Conservation (phyloP, 2,797 vertebrate genomes). For the Vireo griseus region DNA sequence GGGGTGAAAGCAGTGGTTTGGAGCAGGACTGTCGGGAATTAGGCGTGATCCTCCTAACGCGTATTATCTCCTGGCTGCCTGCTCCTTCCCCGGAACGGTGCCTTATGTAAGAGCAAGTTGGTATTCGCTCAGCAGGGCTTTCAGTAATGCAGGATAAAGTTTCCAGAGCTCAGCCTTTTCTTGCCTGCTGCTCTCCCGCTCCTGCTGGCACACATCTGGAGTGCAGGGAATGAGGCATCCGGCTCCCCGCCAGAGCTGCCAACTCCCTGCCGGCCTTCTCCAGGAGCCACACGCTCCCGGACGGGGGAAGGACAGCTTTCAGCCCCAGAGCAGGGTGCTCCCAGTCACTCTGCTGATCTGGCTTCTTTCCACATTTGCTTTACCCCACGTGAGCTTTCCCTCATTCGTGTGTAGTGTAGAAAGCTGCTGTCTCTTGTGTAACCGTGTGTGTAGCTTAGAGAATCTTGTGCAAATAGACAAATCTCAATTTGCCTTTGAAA, state of each 20-base stretch:
- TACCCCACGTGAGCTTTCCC: neutral
- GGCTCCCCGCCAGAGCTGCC: neutral
- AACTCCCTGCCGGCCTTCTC: neutral
- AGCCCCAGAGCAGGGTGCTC: neutral
- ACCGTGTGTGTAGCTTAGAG: neutral
- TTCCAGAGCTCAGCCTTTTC: neutral
- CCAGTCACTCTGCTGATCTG: neutral
- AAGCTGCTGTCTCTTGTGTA: neutral
- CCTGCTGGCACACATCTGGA: neutral
- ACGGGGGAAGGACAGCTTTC: neutral
- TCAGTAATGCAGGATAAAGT: neutral
- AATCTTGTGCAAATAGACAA: neutral
- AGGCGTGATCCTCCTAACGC: conserved; percentile 23
- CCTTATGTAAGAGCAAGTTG: conserved; percentile 31
- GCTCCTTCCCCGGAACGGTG: neutral
- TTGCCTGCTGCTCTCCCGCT: neutral
- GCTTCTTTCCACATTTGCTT: neutral
- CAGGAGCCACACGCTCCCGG: neutral
- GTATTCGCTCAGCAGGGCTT: neutral
- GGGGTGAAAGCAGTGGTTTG: neutral
- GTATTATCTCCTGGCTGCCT: conserved; percentile 14
- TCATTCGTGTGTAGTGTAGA: neutral
- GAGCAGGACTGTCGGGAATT: neutral
- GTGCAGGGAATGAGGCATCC: neutral
- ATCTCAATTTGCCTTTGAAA: neutral